Evolutionary conservation across 2,888 invertebrate species (phyloP).

Genomic region (Camponotus fellah): DNA sequence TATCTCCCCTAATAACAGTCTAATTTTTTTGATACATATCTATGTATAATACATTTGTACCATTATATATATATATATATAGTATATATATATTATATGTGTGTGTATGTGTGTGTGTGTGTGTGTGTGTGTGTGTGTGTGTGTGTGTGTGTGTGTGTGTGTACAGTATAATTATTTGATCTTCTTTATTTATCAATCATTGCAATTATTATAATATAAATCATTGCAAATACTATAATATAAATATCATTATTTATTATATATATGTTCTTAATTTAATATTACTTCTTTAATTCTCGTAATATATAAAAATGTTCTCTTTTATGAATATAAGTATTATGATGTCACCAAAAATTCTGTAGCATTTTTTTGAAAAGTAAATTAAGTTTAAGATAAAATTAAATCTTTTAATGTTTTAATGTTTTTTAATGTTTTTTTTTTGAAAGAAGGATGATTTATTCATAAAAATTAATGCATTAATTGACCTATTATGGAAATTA

Average conservation of each 20-base stretch:
- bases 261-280: background rate
- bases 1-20: background rate
- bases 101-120: too few relatives aligned
- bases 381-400: background rate
- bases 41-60: background rate
- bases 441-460: background rate
- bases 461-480: background rate
- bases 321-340: background rate
- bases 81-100: too few relatives aligned
- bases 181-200: background rate
- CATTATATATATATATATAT: too few relatives aligned
- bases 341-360: background rate
- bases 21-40: background rate
- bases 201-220: background rate
- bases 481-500: background rate
- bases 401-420: constrained; percentile 8
- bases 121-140: too few relatives aligned
- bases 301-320: background rate
- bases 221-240: background rate
- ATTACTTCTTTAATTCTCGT: background rate
- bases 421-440: background rate
- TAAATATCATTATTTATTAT: background rate
- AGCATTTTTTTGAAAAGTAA: background rate
- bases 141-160: too few relatives aligned
- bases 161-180: background rate